Base-by-base conservation (phyloP, 1,140 invertebrate genomes). In the Zaprionus camerounensis region DNA sequence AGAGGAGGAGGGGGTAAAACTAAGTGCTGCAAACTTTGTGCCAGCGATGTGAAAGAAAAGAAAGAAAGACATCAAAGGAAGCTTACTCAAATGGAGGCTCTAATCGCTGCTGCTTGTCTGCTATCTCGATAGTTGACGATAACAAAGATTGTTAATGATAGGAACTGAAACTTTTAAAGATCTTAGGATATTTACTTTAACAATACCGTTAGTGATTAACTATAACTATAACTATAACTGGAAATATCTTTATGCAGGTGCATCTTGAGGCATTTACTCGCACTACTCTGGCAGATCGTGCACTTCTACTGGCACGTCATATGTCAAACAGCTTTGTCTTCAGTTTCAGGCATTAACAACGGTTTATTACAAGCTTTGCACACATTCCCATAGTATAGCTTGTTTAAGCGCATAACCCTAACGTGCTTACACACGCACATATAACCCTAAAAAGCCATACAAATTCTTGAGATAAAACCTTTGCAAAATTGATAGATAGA, bases 401-500 rank as follows among this genome's bases (percentile, higher is more conserved):
- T 12, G 15, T 17, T 17, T 59, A 49, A 76, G 68, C 34, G 57
- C 38, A 61, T 24, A 55, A 53, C 34, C 68, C 63, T 61, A 70
- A 31, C 41, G 79, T 63, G 44, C 74, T 72, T 38, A 58, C 17
- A 34, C 34, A 71, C 31, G 28, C 36, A 55, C 26, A 66, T 68
- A 78, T 62, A 81, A 76, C 80, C 84, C 80, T 64, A 75, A 83
- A 46, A 86, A 88, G 77, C 70, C 77, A 72, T 72, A 59, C 77
- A 80, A 88, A 82, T 88, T 83, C 77, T 87, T 75, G 73, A 88
- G 84, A 80, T 88, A 83, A 74, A 80, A 69, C 77, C 61, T 71
- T 88, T 87, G 83, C 78, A 88, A 88, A 88, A 87, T 88, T 87
- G 84, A 87, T 88, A 78, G 83, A 87, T 83, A 88, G 84, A 80